Percentiles rank a stretch among this genome's conserved stretches.
Evolutionary conservation across 2,113 vertebrate genomes (phyloP).

Genomic region (Condylura cristata): DNA sequence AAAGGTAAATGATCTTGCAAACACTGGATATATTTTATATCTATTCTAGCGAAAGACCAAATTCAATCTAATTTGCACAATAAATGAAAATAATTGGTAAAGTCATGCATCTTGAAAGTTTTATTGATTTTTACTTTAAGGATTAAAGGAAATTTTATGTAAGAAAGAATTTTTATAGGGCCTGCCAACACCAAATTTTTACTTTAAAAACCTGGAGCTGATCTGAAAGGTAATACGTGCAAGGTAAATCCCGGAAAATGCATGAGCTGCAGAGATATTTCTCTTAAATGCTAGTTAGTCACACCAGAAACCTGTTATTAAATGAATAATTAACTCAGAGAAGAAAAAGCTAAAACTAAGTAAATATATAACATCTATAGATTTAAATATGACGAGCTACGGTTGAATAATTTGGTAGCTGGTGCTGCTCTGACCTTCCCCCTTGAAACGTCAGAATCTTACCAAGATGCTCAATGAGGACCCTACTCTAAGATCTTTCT

Average conservation of each 20-base stretch:
- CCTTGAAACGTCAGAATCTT: neutral
- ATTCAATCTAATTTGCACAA: conserved; percentile 16
- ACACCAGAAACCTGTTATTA: neutral
- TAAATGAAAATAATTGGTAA: conserved; percentile 53
- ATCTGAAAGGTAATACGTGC: neutral
- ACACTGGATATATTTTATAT: conserved; percentile 12
- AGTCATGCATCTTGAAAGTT: neutral
- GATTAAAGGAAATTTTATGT: neutral
- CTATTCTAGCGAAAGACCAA: conserved; percentile 34
- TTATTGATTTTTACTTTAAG: conserved; percentile 13
- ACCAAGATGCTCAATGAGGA: too few relatives aligned
- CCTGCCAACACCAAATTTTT: neutral
- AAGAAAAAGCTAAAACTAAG: conserved; percentile 7
- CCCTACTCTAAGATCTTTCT: neutral
- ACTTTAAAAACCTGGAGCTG: neutral
- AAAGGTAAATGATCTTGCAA: conserved; percentile 59
- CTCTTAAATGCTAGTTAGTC: neutral
- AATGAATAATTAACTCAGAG: neutral
- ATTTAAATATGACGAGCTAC: neutral
- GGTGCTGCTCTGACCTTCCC: neutral
- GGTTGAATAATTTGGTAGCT: neutral
- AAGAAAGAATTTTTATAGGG: neutral
- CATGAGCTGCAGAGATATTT: neutral
- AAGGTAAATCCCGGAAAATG: neutral
- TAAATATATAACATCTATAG: neutral